phyloP scores from a whole-genome alignment of 2,888 invertebrate genomes.

The Luffia ferchaultella region DNA sequence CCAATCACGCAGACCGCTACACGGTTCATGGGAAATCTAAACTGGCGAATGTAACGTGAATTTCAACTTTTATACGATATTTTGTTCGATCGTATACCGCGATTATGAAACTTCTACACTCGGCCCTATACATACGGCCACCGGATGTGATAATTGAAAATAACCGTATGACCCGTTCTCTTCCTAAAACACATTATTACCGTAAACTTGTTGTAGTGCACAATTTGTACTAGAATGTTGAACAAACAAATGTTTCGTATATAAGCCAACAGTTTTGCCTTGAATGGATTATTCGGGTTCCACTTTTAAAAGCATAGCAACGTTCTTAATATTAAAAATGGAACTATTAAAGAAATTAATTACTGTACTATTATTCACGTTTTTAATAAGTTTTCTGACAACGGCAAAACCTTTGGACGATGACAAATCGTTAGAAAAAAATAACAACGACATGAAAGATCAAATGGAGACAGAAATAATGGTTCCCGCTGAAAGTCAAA shows the following conservation, averaged over 20 bases:
- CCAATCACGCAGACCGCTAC: too few relatives aligned
- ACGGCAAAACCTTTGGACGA: slow-evolving; percentile 27
- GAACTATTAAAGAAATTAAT: neutral
- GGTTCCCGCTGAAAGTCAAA: slow-evolving; percentile 45
- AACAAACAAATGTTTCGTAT: slow-evolving; percentile 36
- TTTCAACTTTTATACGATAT: too few relatives aligned
- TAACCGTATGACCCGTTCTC: slow-evolving; percentile 40
- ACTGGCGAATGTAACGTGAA: too few relatives aligned
- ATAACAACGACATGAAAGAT: neutral
- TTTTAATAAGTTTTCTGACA: neutral
- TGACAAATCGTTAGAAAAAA: slow-evolving; percentile 7
- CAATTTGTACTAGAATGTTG: slow-evolving; percentile 45
- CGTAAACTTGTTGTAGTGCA: slow-evolving; percentile 55
- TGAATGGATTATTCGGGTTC: neutral
- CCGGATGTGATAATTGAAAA: slow-evolving; percentile 50
- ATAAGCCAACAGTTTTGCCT: neutral
- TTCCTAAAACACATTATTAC: slow-evolving; percentile 44
- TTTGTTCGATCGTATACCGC: too few relatives aligned
- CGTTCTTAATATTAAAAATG: slow-evolving; percentile 2
- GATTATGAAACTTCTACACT: neutral
- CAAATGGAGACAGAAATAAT: slow-evolving; percentile 31
- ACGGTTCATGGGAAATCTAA: too few relatives aligned
- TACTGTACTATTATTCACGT: slow-evolving; percentile 20
- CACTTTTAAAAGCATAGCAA: neutral
- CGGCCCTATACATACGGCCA: slow-evolving; percentile 34